These are phyloP conservation scores for Myiagra hebetior DNA, from an alignment of 2,113 vertebrate species.

Conservation along the genomic window DNA sequence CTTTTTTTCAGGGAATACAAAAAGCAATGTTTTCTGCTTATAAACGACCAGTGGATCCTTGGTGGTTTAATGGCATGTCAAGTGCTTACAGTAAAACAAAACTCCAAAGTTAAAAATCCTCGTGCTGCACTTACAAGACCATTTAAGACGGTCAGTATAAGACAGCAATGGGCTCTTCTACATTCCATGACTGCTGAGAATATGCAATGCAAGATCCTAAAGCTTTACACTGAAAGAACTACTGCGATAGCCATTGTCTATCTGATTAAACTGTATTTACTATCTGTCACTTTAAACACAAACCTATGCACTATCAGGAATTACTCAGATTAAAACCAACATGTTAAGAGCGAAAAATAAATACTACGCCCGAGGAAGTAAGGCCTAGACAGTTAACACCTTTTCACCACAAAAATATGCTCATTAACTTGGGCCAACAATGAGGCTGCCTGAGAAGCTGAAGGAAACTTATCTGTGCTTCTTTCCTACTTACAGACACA, in stretches of 20 bases:
- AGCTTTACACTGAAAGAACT: not conserved
- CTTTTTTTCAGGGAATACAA: not conserved
- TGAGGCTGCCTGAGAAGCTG: not conserved
- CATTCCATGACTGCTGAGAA: not conserved
- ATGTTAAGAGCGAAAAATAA: not conserved
- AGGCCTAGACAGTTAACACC: not conserved
- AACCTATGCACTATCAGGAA: not conserved
- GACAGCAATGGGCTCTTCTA: accelerated
- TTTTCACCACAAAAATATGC: not conserved
- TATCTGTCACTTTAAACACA: not conserved
- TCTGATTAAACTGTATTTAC: not conserved
- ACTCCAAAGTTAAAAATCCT: not conserved
- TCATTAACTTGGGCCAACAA: not conserved
- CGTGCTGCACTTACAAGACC: accelerated
- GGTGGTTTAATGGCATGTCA: accelerated
- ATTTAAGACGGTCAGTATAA: not conserved
- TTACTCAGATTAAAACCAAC: not conserved
- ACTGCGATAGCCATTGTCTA: not conserved
- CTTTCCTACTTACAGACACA: not conserved
- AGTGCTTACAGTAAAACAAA: not conserved
- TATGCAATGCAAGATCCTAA: not conserved
- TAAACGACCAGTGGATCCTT: not conserved
- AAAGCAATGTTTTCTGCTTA: not conserved
- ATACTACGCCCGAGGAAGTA: not conserved
- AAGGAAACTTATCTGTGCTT: not conserved